Evolutionary conservation across 2,797 vertebrate species (phyloP).

Genomic region (Gorsachius magnificus): DNA sequence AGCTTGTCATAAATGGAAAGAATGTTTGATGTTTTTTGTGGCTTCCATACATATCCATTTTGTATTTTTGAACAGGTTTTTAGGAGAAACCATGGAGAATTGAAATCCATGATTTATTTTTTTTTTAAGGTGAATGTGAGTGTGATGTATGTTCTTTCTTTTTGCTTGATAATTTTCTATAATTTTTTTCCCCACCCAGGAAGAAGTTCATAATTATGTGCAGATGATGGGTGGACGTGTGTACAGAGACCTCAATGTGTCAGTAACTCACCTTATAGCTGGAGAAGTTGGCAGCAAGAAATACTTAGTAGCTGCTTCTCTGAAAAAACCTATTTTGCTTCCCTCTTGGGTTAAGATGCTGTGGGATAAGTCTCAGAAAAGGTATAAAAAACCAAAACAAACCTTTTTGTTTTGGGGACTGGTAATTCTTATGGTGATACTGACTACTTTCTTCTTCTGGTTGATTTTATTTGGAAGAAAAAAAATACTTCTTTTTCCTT

Average conservation of each 20-base stretch:
- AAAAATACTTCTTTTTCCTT: neutral
- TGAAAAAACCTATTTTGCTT: constrained; percentile 91
- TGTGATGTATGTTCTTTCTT: neutral
- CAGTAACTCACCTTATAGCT: constrained; percentile 94
- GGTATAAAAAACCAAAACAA: constrained; percentile 70
- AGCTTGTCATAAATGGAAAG: neutral
- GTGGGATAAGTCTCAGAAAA: constrained; percentile 92
- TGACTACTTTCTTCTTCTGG: neutral
- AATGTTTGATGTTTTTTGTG: neutral
- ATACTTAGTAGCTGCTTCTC: constrained; percentile 93
- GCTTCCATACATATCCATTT: neutral
- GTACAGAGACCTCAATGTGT: constrained; percentile 89
- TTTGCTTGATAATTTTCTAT: neutral
- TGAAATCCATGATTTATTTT: neutral
- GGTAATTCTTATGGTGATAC: neutral
- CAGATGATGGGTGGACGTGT: constrained; percentile 94
- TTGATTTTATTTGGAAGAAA: neutral
- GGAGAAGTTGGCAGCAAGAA: constrained; percentile 99
- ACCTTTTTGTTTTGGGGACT: neutral
- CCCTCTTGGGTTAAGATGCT: constrained; percentile 90
- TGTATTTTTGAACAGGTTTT: neutral
- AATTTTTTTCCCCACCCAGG: constrained; percentile 66
- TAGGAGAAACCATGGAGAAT: neutral
- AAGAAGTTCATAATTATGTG: constrained; percentile 91
- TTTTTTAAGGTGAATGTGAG: neutral